These are phyloP conservation scores for Drosophila neocordata DNA, from an alignment of 1,140 invertebrate genomes.

Conservation along the genomic window DNA sequence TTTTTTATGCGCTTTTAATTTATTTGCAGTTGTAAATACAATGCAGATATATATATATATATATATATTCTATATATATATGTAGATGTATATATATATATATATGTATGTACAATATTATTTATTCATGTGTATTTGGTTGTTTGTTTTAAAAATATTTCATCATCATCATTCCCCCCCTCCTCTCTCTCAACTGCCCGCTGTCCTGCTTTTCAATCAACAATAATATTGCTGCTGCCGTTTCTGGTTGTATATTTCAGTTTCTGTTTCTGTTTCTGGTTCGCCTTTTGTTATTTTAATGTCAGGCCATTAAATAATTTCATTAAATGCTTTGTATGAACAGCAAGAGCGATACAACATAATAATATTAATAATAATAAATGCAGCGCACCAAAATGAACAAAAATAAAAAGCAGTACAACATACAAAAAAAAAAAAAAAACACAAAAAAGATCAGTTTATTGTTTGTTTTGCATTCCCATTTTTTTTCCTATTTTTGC, in stretches of 20 bases:
- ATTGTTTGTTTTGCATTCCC: constrained; percentile 42
- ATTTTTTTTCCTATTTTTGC: constrained; percentile 16
- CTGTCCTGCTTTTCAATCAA: constrained; percentile 42
- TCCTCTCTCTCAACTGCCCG: background rate
- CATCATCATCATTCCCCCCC: background rate
- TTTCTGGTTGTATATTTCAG: constrained; percentile 18
- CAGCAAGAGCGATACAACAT: constrained; percentile 34
- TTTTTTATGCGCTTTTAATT: constrained; percentile 37
- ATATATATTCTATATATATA: constrained; percentile 40
- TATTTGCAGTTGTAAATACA: constrained; percentile 63
- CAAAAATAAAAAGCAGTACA: constrained; percentile 21
- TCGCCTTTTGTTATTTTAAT: constrained; percentile 73
- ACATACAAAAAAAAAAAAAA: constrained; percentile 47
- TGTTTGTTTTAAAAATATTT: constrained; percentile 46
- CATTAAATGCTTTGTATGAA: constrained; percentile 71
- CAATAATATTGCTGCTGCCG: constrained; percentile 33
- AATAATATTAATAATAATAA: constrained; percentile 21
- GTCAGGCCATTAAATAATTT: constrained; percentile 77
- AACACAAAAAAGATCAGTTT: constrained; percentile 54
- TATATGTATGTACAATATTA: constrained; percentile 57
- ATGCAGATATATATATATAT: constrained; percentile 33
- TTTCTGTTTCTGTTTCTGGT: constrained; percentile 35
- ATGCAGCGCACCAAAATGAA: constrained; percentile 5
- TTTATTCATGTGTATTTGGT: constrained; percentile 61
- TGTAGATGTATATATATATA: constrained; percentile 62